Base-by-base conservation (phyloP, 2,113 vertebrate genomes). In the Pterocles burchelli region DNA sequence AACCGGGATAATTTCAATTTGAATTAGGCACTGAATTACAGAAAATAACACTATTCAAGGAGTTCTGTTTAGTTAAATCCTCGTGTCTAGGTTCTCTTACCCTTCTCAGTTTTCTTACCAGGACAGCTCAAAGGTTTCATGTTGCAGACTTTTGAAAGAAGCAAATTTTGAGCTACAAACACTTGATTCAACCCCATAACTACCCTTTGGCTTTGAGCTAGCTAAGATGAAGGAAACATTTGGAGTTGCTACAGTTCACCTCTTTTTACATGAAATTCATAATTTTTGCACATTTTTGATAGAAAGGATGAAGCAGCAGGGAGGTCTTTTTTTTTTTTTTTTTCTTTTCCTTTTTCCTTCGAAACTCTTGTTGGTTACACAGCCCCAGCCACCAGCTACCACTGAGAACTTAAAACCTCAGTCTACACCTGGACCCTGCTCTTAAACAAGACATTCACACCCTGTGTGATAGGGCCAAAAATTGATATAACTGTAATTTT, bases 401-500 rank as follows among this genome's bases (percentile, higher is more conserved):
- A 18, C 26, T 17, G 9, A 85, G 52, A 49, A 71, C 57, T 13
- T 0, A 12, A 17, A 86, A 55, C 59, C 90, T 82, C 57, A 29
- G 38, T 7, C 13, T 59, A 33, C 43, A 84, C 7, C 51, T 59
- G 41, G 26, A 38, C 26, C 22, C 20, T 88, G 38, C 75, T 88
- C 52, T 46, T 72, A 18, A 49, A 73, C 48, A 43, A 25, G 36
- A 28, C 6, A 41, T 22, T 22, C 68, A 25, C 5, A 28, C 38
- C 46, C 31, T 15, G 41, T 26, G 8, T 28, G 8, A 49, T 7
- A 17, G 17, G 46, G 8, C 7, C 10, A 57, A 77, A 75, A 85
- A 31, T 1, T 16, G 5, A 2, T 43, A 24, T 10, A 11, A 54
- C 6, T 2, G 4, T 14, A 33, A 6, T 11, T 34, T 85, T 74